Conservation (phyloP, 1,140 invertebrate species). For the Temnothorax curvispinosus region DNA sequence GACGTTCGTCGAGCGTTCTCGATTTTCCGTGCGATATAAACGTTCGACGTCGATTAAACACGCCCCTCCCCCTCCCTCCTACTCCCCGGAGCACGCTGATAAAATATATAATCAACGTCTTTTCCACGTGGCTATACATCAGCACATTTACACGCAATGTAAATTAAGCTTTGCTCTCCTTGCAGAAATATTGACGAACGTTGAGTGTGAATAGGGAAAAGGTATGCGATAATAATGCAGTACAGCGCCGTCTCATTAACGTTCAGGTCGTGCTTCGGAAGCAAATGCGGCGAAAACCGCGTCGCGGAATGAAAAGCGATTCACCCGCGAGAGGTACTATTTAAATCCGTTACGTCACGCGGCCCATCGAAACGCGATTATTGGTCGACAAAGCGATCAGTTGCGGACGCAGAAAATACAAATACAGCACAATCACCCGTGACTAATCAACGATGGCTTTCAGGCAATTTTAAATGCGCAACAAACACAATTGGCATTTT, state of each 20-base stretch:
- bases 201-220: neutral
- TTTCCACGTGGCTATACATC: neutral
- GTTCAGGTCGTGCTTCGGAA: neutral
- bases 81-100: neutral
- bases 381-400: constrained; percentile 6
- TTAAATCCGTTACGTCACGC: constrained; percentile 30
- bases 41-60: neutral
- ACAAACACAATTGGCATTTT: neutral
- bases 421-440: neutral
- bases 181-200: constrained; percentile 1
- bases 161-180: neutral
- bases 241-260: constrained; percentile 12
- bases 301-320: neutral
- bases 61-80: neutral
- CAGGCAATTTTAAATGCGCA: constrained; percentile 16
- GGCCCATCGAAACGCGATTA: constrained; percentile 37
- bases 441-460: constrained; percentile 15
- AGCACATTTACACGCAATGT: neutral
- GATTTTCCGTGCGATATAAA: neutral
- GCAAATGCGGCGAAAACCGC: neutral
- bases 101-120: constrained; percentile 19
- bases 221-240: constrained; percentile 25
- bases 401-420: constrained; percentile 20
- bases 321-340: neutral
- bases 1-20: neutral